Evolutionary conservation across 2,888 invertebrate species (phyloP).

Genomic region (Drosophila mayaguana): DNA sequence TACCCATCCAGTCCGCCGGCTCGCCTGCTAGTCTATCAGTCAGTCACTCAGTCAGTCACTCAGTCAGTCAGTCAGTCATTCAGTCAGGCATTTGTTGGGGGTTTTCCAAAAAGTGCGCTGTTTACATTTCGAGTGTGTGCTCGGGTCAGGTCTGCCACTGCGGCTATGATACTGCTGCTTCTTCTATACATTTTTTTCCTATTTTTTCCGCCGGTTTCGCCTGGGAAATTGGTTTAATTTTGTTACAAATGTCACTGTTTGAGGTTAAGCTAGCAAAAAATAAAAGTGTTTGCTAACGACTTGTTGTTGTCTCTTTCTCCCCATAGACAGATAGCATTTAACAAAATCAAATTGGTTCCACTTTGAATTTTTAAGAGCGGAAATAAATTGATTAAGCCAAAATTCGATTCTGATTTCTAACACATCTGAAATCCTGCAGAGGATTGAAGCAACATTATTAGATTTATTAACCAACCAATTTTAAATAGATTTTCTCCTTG

Average conservation of each 20-base stretch:
- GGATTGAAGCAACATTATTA: background rate
- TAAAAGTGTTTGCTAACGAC: constrained; percentile 42
- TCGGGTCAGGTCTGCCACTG: constrained; percentile 29
- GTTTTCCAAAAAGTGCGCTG: constrained; percentile 38
- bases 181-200: constrained; percentile 5
- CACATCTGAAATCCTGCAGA: background rate
- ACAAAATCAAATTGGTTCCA: constrained; percentile 25
- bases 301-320: constrained; percentile 12
- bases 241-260: constrained; percentile 50
- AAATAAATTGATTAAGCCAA: constrained; percentile 23
- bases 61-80: constrained; percentile 12
- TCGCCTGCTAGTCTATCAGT: background rate
- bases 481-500: background rate
- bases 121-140: constrained; percentile 52
- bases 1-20: background rate
- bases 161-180: constrained; percentile 39
- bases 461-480: background rate
- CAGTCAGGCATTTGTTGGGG: constrained; percentile 43
- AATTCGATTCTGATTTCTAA: constrained; percentile 2
- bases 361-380: constrained; percentile 12
- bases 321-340: background rate
- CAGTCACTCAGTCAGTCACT: no score
- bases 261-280: constrained; percentile 37
- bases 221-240: constrained; percentile 67
- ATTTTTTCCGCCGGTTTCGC: constrained; percentile 4